phyloP scores from a whole-genome alignment of 2,888 invertebrate species.

The Trilocha varians region DNA sequence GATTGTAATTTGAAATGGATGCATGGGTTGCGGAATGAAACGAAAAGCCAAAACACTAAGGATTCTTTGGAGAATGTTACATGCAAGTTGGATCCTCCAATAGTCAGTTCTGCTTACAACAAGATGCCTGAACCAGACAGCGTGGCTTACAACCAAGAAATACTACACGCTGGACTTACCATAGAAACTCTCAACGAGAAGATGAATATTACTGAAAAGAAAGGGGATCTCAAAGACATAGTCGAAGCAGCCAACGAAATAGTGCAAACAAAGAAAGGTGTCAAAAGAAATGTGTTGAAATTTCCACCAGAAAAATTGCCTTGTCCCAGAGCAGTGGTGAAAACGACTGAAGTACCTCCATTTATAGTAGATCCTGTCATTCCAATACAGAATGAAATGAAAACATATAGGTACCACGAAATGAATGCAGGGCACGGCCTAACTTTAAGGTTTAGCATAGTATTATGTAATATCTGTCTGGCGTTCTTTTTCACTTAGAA shows the following conservation, averaged over 20 bases:
- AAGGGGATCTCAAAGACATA: slow-evolving; percentile 29
- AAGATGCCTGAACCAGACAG: slow-evolving; percentile 50
- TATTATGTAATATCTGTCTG: slow-evolving; percentile 44
- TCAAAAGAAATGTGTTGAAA: slow-evolving; percentile 53
- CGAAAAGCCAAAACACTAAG: slow-evolving; percentile 79
- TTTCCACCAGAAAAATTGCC: slow-evolving; percentile 56
- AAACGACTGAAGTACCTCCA: slow-evolving; percentile 48
- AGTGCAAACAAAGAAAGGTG: slow-evolving; percentile 33
- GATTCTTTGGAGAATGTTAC: slow-evolving; percentile 80
- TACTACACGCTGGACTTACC: slow-evolving; percentile 46
- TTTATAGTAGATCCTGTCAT: slow-evolving; percentile 53
- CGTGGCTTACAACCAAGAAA: slow-evolving; percentile 49
- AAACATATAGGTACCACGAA: slow-evolving; percentile 57
- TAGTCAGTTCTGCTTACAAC: slow-evolving; percentile 62
- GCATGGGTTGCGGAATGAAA: slow-evolving; percentile 81
- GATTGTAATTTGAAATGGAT: slow-evolving; percentile 89
- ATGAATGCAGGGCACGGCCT: slow-evolving; percentile 33
- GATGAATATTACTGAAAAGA: slow-evolving; percentile 46
- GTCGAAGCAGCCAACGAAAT: slow-evolving; percentile 34
- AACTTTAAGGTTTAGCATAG: slow-evolving; percentile 19
- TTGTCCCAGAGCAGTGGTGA: slow-evolving; percentile 48
- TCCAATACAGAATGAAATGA: slow-evolving; percentile 66
- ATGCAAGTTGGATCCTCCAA: slow-evolving; percentile 76
- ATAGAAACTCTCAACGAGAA: slow-evolving; percentile 49
- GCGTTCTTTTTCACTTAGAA: slow-evolving; percentile 54